These are phyloP conservation scores for Pristiophorus japonicus DNA, from an alignment of 2,113 vertebrate species.

Conservation along the genomic window DNA sequence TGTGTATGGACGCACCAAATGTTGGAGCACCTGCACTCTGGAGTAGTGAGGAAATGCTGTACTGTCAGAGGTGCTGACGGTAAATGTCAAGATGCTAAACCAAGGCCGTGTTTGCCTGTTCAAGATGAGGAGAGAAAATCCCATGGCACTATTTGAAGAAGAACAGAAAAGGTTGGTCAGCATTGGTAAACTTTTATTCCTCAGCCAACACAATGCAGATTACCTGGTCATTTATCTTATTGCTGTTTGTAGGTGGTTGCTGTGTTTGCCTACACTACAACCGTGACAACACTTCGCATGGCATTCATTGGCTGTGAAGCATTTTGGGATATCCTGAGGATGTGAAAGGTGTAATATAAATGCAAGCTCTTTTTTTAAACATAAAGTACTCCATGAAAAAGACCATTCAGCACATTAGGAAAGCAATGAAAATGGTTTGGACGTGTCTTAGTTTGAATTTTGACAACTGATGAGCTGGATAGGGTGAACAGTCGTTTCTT, in stretches of 20 bases:
- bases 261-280: neutral
- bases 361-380: neutral
- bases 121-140: neutral
- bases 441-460: neutral
- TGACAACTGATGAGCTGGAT: too few relatives aligned
- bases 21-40: neutral
- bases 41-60: neutral
- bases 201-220: neutral
- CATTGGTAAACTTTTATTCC: neutral
- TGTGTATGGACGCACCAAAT: neutral
- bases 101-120: neutral
- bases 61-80: neutral
- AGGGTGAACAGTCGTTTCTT: neutral
- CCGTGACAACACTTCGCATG: neutral
- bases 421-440: neutral
- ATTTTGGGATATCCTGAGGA: neutral
- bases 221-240: neutral
- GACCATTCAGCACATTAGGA: neutral
- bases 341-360: neutral
- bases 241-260: neutral
- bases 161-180: neutral
- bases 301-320: neutral
- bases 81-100: neutral
- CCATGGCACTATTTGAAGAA: neutral
- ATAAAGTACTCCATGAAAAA: neutral